A percentile compares a stretch with the other conserved stretches of the same genome.
These are phyloP conservation scores for Telmatherina bonti DNA, from an alignment of 2,797 vertebrate genomes.

Conservation along the genomic window DNA sequence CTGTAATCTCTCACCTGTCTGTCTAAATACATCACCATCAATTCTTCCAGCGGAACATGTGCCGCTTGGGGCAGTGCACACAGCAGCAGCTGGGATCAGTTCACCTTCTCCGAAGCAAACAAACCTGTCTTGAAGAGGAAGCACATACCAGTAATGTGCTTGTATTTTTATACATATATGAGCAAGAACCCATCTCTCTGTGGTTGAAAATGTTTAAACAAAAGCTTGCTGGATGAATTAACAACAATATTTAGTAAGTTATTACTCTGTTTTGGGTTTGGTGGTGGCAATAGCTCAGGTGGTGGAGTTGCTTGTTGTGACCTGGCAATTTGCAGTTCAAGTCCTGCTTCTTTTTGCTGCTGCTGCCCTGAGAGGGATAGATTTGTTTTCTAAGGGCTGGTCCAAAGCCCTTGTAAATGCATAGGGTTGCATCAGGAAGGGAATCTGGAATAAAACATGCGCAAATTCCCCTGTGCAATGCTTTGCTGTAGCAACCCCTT, in stretches of 20 bases:
- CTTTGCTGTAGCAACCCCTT: no score
- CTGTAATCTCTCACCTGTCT: slow-evolving; percentile 48
- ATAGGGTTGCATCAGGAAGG: no score
- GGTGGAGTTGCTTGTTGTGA: no score
- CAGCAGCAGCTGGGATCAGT: slow-evolving; percentile 23
- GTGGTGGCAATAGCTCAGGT: no score
- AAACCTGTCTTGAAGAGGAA: slow-evolving; percentile 1
- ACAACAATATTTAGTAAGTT: not conserved
- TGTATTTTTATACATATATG: not conserved
- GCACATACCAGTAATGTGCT: not conserved
- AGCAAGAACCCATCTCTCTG: not conserved
- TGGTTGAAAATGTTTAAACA: not conserved
- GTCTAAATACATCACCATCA: slow-evolving; percentile 41
- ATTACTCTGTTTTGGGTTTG: no score
- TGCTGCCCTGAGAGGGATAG: no score
- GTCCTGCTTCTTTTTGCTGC: no score
- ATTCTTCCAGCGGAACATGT: slow-evolving; percentile 27
- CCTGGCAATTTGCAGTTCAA: no score
- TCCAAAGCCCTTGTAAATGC: no score
- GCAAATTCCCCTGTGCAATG: no score
- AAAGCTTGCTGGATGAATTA: not conserved
- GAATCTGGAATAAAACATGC: no score
- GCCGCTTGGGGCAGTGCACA: slow-evolving; percentile 6
- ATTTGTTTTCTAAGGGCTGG: no score
- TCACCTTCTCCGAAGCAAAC: slow-evolving; percentile 11